Percentiles rank a stretch among this genome's conserved stretches.
Evolutionary conservation across 2,797 vertebrate species (phyloP).

Genomic region (Melanotaenia nigrans): DNA sequence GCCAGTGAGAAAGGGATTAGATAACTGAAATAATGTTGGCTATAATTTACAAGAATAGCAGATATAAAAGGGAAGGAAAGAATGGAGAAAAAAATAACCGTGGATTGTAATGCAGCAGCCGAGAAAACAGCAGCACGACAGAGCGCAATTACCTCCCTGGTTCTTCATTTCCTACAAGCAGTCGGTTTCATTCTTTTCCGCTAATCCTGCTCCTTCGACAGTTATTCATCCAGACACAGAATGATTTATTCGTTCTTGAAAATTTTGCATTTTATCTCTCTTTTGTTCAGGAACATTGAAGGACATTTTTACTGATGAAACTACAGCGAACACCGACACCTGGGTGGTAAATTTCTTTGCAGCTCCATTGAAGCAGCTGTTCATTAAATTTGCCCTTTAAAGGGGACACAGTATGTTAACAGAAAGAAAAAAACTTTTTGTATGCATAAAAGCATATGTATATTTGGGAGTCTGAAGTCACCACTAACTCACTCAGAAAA

Average conservation of each 20-base stretch:
- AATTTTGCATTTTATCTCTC: constrained; percentile 1
- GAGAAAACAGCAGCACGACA: constrained; percentile 29
- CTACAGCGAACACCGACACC: constrained; percentile 5
- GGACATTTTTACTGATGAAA: constrained; percentile 21
- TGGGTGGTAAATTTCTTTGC: background rate
- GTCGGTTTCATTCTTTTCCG: constrained; percentile 24
- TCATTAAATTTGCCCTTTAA: constrained; percentile 19
- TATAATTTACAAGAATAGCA: constrained; percentile 13
- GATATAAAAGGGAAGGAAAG: background rate
- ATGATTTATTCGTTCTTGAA: constrained; percentile 38
- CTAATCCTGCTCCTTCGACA: constrained; percentile 29
- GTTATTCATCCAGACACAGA: constrained; percentile 35
- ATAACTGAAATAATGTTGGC: constrained; percentile 9
- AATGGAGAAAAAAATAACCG: constrained; percentile 6
- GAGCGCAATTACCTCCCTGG: constrained; percentile 12
- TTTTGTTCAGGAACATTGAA: constrained; percentile 22
- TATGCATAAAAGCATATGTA: background rate
- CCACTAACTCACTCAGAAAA: background rate
- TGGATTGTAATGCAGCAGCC: constrained; percentile 10
- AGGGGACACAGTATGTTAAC: background rate
- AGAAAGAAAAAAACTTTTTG: background rate
- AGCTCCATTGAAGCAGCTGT: constrained; percentile 10
- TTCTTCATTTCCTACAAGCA: constrained; percentile 23
- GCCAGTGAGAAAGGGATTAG: background rate
- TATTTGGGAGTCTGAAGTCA: background rate